phyloP scores from a whole-genome alignment of 1,140 invertebrate species.

The Camponotus pennsylvanicus region DNA sequence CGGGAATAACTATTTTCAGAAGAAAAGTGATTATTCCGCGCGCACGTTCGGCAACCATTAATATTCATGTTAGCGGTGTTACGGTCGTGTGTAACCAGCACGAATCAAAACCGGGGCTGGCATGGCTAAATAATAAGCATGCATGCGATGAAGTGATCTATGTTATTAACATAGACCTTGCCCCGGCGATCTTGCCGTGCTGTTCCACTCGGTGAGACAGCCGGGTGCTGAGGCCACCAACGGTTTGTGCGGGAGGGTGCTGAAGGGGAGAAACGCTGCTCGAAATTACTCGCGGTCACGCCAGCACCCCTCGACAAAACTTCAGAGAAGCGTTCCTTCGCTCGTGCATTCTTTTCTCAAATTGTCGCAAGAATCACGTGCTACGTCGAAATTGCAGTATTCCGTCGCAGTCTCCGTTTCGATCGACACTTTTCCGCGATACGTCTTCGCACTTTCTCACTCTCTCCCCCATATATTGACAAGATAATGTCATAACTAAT shows the following conservation, averaged over 20 bases:
- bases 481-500: neutral
- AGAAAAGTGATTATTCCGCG: slow-evolving; percentile 71
- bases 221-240: slow-evolving; percentile 59
- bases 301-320: slow-evolving; percentile 61
- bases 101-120: slow-evolving; percentile 76
- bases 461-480: neutral
- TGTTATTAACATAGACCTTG: slow-evolving; percentile 86
- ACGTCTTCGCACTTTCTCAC: neutral
- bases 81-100: slow-evolving; percentile 55
- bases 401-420: neutral
- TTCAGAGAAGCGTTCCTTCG: neutral
- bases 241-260: slow-evolving; percentile 53
- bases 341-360: neutral
- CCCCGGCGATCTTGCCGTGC: slow-evolving; percentile 71
- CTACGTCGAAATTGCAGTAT: slow-evolving; percentile 45
- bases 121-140: slow-evolving; percentile 79
- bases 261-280: slow-evolving; percentile 70
- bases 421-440: slow-evolving; percentile 10
- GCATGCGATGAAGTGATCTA: slow-evolving; percentile 83
- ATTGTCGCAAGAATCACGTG: neutral
- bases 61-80: slow-evolving; percentile 77
- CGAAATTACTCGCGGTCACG: slow-evolving; percentile 83
- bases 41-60: slow-evolving; percentile 68
- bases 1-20: slow-evolving; percentile 73
- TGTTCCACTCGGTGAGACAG: slow-evolving; percentile 62